phyloP scores from a whole-genome alignment of 2,888 invertebrate species.

The Plebejus anna region DNA sequence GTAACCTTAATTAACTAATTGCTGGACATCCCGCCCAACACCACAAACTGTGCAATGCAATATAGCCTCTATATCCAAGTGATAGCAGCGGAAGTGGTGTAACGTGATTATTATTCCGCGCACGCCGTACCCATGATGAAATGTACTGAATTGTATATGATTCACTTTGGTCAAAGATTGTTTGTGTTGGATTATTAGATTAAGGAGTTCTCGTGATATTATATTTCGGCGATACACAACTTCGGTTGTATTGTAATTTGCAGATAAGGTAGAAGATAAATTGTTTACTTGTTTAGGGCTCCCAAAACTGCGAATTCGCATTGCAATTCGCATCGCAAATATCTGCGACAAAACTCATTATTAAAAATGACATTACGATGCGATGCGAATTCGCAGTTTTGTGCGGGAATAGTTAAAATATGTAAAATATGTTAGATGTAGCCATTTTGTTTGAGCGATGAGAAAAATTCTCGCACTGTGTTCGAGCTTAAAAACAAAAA shows the following conservation, averaged over 20 bases:
- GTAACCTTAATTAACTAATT: constrained; percentile 67
- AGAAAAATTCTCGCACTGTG: too few relatives aligned
- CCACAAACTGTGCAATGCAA: neutral
- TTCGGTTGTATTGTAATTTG: neutral
- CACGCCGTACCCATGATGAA: constrained; percentile 17
- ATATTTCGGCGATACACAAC: neutral
- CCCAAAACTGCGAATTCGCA: too few relatives aligned
- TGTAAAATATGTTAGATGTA: too few relatives aligned
- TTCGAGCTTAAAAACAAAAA: too few relatives aligned
- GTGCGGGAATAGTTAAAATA: too few relatives aligned
- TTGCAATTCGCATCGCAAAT: too few relatives aligned
- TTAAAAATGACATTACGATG: too few relatives aligned
- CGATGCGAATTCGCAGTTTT: too few relatives aligned
- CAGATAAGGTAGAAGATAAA: too few relatives aligned
- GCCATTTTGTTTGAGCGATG: too few relatives aligned
- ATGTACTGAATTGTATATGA: constrained; percentile 38
- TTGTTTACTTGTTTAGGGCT: too few relatives aligned
- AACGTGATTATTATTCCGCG: neutral
- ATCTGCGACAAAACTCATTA: too few relatives aligned
- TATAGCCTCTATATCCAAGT: neutral
- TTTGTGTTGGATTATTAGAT: constrained; percentile 27
- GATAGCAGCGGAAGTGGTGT: neutral
- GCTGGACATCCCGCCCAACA: constrained; percentile 41
- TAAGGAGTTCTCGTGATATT: constrained; percentile 7
- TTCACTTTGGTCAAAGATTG: constrained; percentile 40